Percentiles rank a stretch among this genome's conserved stretches.
These are phyloP conservation scores for Mesoligia furuncula DNA, from an alignment of 2,888 invertebrate species.

Conservation along the genomic window DNA sequence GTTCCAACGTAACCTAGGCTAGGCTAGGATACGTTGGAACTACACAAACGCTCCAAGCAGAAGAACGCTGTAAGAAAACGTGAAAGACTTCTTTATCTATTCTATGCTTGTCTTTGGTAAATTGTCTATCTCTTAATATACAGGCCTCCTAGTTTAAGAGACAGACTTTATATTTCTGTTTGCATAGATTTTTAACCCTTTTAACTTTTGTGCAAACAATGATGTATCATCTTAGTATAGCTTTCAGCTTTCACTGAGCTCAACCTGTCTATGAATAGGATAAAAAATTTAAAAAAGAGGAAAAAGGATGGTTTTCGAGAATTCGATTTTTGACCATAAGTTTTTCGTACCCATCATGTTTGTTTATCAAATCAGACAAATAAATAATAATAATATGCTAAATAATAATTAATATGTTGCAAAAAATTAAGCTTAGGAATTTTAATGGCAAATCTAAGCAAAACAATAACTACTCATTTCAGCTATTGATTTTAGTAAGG, in stretches of 20 bases:
- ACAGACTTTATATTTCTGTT: not conserved
- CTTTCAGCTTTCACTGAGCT: too few species aligned
- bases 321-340: not conserved
- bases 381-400: not conserved
- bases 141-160: not conserved
- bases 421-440: not conserved
- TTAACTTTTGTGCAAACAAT: not conserved
- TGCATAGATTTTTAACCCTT: not conserved
- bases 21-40: not conserved
- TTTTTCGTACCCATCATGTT: not conserved
- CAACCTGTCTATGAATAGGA: not conserved
- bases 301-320: not conserved
- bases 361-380: not conserved
- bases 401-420: not conserved
- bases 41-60: slow-evolving; percentile 72
- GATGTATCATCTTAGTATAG: not conserved
- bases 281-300: too few species aligned
- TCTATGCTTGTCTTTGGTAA: not conserved
- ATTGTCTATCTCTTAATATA: not conserved
- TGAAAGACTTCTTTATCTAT: slow-evolving; percentile 22
- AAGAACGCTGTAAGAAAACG: slow-evolving; percentile 71
- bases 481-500: not conserved
- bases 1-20: too few species aligned
- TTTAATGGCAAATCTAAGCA: not conserved
- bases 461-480: not conserved